Percentiles rank a stretch among this genome's conserved stretches.
phyloP scores from a whole-genome alignment of 2,797 vertebrate species.

The Stomatorhinus walkeri region DNA sequence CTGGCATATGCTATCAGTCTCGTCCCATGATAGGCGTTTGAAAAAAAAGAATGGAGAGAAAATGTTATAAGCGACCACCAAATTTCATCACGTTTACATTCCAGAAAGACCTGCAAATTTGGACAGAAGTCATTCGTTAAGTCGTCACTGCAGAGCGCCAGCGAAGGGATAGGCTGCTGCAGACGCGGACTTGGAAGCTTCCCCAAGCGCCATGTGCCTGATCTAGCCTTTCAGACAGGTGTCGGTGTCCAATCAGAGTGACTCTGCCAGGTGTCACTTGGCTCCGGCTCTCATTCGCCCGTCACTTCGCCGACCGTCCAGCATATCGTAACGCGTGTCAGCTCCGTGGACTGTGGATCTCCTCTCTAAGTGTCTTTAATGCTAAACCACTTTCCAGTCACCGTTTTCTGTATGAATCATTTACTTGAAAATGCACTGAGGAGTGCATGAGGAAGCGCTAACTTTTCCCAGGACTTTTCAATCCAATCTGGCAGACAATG shows the following conservation, averaged over 20 bases:
- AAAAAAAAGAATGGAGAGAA: not conserved
- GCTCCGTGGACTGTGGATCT: constrained; percentile 15
- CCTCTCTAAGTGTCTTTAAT: not conserved
- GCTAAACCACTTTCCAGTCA: not conserved
- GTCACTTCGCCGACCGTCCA: not conserved
- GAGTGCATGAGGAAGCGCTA: constrained; percentile 18
- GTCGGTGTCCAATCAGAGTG: constrained; percentile 67
- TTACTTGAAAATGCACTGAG: constrained; percentile 4
- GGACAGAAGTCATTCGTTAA: not conserved
- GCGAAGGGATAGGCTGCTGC: not conserved
- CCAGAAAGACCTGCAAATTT: not conserved
- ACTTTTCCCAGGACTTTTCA: not conserved
- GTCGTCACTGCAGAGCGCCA: not conserved
- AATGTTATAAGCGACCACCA: not conserved
- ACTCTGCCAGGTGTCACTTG: constrained; percentile 48
- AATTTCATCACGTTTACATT: not conserved
- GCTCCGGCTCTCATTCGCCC: constrained; percentile 22
- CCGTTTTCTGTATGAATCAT: constrained; percentile 1
- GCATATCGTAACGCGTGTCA: constrained; percentile 8
- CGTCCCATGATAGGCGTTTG: not conserved
- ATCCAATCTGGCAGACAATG: constrained; percentile 39
- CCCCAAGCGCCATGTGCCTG: not conserved
- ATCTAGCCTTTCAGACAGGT: constrained; percentile 49
- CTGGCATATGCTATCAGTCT: not conserved
- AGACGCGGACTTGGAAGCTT: not conserved